These are phyloP conservation scores for Melanotaenia boesemani DNA, from an alignment of 2,797 vertebrate species.

Conservation along the genomic window DNA sequence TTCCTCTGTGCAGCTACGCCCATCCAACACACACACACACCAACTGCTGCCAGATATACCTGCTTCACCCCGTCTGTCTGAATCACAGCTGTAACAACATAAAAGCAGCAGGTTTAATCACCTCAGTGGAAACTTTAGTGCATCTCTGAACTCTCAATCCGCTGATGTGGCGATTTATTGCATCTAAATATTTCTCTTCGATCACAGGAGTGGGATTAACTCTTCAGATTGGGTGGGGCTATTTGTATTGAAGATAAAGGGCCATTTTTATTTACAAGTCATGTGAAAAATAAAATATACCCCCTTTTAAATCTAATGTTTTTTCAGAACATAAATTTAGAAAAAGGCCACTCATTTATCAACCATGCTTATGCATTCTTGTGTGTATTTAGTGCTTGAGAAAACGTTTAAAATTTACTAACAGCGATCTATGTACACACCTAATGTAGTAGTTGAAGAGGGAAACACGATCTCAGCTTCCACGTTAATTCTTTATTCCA, in stretches of 20 bases:
- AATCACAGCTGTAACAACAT: neutral
- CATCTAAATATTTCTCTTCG: neutral
- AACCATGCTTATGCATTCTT: too few species aligned
- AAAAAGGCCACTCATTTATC: too few species aligned
- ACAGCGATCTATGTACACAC: too few species aligned
- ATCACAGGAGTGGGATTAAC: neutral
- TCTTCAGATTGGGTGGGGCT: neutral
- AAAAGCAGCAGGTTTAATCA: neutral
- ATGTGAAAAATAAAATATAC: neutral
- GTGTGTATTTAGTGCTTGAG: too few species aligned
- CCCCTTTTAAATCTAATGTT: neutral
- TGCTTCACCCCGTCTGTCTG: slow-evolving; percentile 6
- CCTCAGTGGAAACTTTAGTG: neutral
- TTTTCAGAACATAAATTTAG: too few species aligned
- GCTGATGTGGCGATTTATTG: neutral
- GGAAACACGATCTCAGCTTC: too few species aligned
- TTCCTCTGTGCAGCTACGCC: neutral
- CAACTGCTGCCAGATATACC: neutral
- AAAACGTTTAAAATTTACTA: too few species aligned
- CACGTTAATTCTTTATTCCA: too few species aligned
- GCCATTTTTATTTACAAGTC: neutral
- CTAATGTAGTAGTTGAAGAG: too few species aligned
- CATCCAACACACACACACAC: neutral
- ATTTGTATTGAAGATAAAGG: neutral
- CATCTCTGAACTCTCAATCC: neutral